phyloP scores from a whole-genome alignment of 2,888 invertebrate species.

The Itoplectis maculator region DNA sequence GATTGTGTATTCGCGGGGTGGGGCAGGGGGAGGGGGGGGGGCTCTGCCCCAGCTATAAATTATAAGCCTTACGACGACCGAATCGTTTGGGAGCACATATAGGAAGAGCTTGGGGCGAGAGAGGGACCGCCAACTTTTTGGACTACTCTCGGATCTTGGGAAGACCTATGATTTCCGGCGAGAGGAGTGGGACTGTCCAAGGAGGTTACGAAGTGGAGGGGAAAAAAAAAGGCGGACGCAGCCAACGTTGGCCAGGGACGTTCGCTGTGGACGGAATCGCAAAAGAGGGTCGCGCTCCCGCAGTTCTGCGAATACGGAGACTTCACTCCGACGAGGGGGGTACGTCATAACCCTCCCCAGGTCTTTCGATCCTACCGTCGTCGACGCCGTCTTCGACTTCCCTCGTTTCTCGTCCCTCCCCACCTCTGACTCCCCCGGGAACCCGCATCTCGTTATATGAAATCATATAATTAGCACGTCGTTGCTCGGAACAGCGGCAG shows the following conservation, averaged over 20 bases:
- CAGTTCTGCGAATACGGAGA: conserved; percentile 65
- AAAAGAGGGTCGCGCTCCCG: conserved; percentile 61
- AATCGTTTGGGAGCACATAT: conserved; percentile 56
- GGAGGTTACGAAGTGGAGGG: conserved; percentile 48
- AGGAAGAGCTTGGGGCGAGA: conserved; percentile 21
- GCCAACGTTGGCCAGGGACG: conserved; percentile 12
- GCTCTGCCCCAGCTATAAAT: conserved; percentile 77
- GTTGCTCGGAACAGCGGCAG: conserved; percentile 71
- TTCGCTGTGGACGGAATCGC: conserved; percentile 53
- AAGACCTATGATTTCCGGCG: conserved; percentile 65
- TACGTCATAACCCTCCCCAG: conserved; percentile 52
- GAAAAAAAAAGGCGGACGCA: conserved; percentile 65
- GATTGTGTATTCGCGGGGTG: conserved; percentile 55
- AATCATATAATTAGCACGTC: conserved; percentile 83
- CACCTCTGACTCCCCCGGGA: conserved; percentile 71
- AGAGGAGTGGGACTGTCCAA: conserved; percentile 56
- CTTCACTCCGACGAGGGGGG: conserved; percentile 21
- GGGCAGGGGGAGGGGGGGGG: background rate
- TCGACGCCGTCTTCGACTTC: conserved; percentile 10
- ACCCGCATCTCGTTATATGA: conserved; percentile 83
- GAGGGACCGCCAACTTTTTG: conserved; percentile 44
- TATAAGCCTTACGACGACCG: conserved; percentile 74
- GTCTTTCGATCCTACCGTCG: conserved; percentile 24
- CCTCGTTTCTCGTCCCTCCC: background rate
- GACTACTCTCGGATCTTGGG: conserved; percentile 23